Evolutionary conservation across 2,113 vertebrate genomes (phyloP).

Genomic region (Budorcas taxicolor): DNA sequence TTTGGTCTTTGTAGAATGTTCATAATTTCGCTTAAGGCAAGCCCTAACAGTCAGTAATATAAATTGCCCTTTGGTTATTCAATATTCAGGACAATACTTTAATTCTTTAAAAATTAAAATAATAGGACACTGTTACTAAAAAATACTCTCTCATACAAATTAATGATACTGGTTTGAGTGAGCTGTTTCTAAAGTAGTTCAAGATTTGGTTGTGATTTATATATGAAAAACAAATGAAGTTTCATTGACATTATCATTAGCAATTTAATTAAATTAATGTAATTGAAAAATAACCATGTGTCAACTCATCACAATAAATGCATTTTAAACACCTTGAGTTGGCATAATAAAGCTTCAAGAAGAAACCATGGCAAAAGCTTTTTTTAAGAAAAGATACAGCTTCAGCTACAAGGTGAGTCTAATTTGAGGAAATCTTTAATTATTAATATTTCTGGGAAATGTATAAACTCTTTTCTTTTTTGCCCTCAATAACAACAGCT

Average conservation of each 20-base stretch:
- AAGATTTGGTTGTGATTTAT: not conserved
- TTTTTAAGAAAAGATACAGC: not conserved
- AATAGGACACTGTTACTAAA: conserved; percentile 22
- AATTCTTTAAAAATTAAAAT: conserved; percentile 38
- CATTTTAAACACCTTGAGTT: conserved; percentile 34
- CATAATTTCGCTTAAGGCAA: not conserved
- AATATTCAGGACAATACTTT: not conserved
- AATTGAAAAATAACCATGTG: conserved; percentile 43
- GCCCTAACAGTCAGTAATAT: not conserved
- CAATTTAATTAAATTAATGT: conserved; percentile 39
- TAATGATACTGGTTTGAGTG: not conserved
- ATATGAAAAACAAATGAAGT: not conserved
- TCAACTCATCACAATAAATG: conserved; percentile 39
- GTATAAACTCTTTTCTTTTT: conserved; percentile 24
- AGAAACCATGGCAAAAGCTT: not conserved
- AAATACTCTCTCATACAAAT: not conserved
- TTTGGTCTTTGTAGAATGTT: not conserved
- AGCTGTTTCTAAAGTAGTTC: not conserved
- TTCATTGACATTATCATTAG: conserved; percentile 32
- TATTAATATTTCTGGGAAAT: conserved; percentile 67
- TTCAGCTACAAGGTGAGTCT: conserved; percentile 45
- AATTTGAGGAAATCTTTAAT: conserved; percentile 51
- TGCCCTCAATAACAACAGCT: not conserved
- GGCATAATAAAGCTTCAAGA: not conserved
- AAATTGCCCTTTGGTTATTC: not conserved